These are phyloP conservation scores for Papilio demoleus DNA, from an alignment of 2,888 invertebrate species.

Conservation along the genomic window DNA sequence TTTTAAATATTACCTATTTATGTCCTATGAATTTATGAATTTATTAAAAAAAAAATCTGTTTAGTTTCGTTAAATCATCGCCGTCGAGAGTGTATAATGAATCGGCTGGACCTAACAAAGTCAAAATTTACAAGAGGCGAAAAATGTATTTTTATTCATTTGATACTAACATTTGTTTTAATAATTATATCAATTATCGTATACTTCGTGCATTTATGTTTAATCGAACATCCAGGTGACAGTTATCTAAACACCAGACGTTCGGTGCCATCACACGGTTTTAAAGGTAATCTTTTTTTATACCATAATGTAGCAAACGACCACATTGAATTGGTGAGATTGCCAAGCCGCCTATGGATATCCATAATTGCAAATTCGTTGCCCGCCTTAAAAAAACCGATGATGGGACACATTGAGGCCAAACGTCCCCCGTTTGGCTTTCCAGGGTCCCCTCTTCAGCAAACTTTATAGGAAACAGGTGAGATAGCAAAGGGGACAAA, in stretches of 20 bases:
- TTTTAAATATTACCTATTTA: too few relatives aligned
- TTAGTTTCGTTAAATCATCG: slow-evolving; percentile 27
- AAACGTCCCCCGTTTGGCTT: too few relatives aligned
- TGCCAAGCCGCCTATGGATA: too few relatives aligned
- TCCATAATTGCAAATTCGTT: too few relatives aligned
- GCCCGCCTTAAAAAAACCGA: too few relatives aligned
- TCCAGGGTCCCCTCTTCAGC: too few relatives aligned
- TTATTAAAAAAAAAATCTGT: too few relatives aligned
- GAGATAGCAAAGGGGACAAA: too few relatives aligned
- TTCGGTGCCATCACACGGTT: neutral
- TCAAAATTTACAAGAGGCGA: slow-evolving; percentile 68
- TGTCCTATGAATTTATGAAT: too few relatives aligned
- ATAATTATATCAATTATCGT: slow-evolving; percentile 53
- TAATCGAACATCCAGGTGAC: slow-evolving; percentile 53
- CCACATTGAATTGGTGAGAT: too few relatives aligned
- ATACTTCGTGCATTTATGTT: slow-evolving; percentile 60
- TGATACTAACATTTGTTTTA: slow-evolving; percentile 57
- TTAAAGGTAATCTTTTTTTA: neutral
- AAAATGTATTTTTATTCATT: slow-evolving; percentile 66
- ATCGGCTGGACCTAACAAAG: neutral
- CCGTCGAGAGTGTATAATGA: slow-evolving; percentile 20
- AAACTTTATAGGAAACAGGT: too few relatives aligned
- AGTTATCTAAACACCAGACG: slow-evolving; percentile 50
- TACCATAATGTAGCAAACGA: neutral
- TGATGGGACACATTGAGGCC: too few relatives aligned